Base-by-base conservation (phyloP, 2,888 invertebrate genomes). In the Miltochrista miniata region DNA sequence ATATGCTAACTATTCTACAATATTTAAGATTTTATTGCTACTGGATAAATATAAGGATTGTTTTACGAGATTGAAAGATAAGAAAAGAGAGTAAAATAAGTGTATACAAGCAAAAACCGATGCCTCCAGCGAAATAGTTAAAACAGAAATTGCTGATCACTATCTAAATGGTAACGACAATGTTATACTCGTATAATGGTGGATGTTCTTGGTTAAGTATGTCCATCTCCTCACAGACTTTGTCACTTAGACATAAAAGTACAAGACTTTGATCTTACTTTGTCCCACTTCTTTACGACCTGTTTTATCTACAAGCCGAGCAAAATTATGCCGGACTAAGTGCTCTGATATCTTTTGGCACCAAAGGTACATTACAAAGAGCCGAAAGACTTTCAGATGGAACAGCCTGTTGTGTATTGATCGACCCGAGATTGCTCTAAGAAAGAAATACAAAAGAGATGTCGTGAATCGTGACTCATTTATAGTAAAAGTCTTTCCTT, bases 341-440 rank as follows among this genome's bases (percentile, higher is more conserved):
- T 31, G 34, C 52, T 56, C 50, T 39, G 50, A 43, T 44, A 42
- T 41, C 31, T 60, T 54, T 58, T 65, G 51, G 55, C 57, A 60
- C 33, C 48, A 56, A 48, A 39, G 39, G 48, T 38, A 40, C 15
- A 30, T 34, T 4, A 47, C 44, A 41, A 39, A 15, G 48, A 51
- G 58, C 64, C 61, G 61, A 66, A 58, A 53, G 56, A 59, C 53
- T 45, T 60, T 65, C 35, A 11, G 51, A 56, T 58, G 48, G 43
- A 65, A 59, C 52, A 54, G 63, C 50, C 41, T 66, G 53, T 50
- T 59, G 45, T 42, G 54, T 58, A 60, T 62, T 51, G 60, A 65
- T 57, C 51, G 38, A 14, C 12, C 45, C 31, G 31, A 51, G 38
- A 11, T 31, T 48, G 43, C 10, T 47, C 30, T 47, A 51, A 24